Percentiles rank a stretch among this genome's conserved stretches.
Evolutionary conservation across 2,113 vertebrate species (phyloP).

Genomic region (Dicaeum eximium): DNA sequence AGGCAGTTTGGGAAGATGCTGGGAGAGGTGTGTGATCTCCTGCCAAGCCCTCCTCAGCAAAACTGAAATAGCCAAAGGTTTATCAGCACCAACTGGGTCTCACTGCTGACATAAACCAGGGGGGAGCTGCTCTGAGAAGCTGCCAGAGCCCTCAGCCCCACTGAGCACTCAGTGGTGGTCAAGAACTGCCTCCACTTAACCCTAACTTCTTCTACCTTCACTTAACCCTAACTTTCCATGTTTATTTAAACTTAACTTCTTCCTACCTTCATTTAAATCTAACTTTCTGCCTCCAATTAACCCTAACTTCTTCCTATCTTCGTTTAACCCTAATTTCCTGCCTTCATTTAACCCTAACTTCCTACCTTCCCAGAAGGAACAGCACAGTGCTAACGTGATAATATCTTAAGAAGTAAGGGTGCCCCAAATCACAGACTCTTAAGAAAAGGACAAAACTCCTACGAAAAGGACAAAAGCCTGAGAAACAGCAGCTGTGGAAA

Average conservation of each 20-base stretch:
- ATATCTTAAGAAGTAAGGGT: background rate
- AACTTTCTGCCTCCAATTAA: too few species aligned
- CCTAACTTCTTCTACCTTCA: background rate
- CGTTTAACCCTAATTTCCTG: background rate
- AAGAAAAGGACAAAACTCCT: background rate
- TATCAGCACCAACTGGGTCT: background rate
- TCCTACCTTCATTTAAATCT: background rate
- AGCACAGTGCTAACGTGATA: background rate
- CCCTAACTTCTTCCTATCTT: background rate
- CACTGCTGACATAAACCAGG: background rate
- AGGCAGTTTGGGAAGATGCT: background rate
- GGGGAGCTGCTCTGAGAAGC: background rate
- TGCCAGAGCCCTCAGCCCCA: background rate
- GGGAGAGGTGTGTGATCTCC: background rate
- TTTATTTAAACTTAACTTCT: too few species aligned
- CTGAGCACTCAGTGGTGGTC: rapidly evolving
- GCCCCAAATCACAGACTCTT: background rate
- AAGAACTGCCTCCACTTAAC: background rate
- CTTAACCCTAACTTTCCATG: background rate
- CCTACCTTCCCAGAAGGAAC: background rate
- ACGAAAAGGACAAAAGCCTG: background rate
- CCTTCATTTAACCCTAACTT: background rate
- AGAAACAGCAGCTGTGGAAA: background rate
- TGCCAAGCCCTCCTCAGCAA: slow-evolving; percentile 9
- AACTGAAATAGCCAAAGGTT: background rate